Conservation (phyloP, 2,888 invertebrate genomes). For the Rhyacophila evoluta region DNA sequence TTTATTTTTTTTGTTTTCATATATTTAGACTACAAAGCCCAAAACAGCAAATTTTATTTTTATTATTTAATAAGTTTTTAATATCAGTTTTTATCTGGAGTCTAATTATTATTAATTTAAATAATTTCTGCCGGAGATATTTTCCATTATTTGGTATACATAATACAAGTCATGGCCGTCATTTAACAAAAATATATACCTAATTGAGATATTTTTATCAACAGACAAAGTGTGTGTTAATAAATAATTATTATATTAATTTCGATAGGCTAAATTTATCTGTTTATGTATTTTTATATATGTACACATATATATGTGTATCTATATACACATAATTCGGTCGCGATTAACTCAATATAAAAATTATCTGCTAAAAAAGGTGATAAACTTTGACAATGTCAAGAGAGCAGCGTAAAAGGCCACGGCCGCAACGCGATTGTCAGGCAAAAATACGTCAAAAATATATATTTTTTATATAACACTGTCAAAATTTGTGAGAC, state of each 20-base stretch:
- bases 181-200: background rate
- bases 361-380: background rate
- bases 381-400: slow-evolving; percentile 18
- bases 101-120: background rate
- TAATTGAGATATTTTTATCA: slow-evolving; percentile 13
- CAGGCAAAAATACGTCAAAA: slow-evolving; percentile 19
- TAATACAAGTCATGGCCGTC: background rate
- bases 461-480: background rate
- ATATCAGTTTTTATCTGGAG: background rate
- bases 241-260: slow-evolving; percentile 7
- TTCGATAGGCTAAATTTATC: background rate
- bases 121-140: no score
- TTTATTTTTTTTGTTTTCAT: no score
- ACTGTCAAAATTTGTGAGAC: background rate
- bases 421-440: background rate
- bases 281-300: slow-evolving; percentile 20
- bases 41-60: no score
- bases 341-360: slow-evolving; percentile 20
- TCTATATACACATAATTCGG: slow-evolving; percentile 7
- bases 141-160: background rate
- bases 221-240: background rate
- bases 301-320: no score
- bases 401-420: background rate
- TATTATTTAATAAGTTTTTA: no score
- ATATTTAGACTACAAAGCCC: no score